Percentiles rank a stretch among this genome's conserved stretches.
phyloP scores from a whole-genome alignment of 1,140 invertebrate species.

The Drosophila elegans region DNA sequence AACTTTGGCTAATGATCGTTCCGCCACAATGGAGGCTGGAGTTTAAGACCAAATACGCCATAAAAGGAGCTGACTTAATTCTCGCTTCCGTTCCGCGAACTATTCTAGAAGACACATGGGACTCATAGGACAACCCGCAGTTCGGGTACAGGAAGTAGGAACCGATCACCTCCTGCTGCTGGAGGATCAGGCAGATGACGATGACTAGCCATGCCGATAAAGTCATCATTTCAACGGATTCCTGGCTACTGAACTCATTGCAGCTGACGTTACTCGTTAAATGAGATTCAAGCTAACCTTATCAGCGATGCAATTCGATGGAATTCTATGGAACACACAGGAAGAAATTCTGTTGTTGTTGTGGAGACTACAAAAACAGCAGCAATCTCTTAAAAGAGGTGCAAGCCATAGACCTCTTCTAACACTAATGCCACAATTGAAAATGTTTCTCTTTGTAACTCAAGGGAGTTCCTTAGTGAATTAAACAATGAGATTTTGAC shows the following conservation, averaged over 20 bases:
- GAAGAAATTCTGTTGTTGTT: neutral
- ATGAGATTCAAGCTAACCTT: neutral
- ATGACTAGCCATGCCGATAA: neutral
- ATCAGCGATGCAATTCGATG: slow-evolving; percentile 1
- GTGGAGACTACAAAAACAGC: too few relatives aligned
- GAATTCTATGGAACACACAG: neutral
- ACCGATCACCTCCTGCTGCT: neutral
- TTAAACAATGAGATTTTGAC: too few relatives aligned
- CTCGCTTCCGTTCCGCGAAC: slow-evolving; percentile 1
- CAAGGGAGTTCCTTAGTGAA: too few relatives aligned
- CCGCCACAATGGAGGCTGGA: neutral
- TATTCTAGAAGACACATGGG: neutral
- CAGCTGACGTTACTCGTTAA: neutral
- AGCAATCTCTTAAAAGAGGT: too few relatives aligned
- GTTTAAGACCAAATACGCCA: slow-evolving; percentile 5
- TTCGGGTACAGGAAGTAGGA: neutral
- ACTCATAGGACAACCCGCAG: neutral
- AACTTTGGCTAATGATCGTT: slow-evolving; percentile 9
- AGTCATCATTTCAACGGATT: neutral
- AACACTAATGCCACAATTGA: too few relatives aligned
- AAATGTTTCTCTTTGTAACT: too few relatives aligned
- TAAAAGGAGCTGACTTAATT: slow-evolving; percentile 18
- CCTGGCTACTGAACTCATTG: neutral
- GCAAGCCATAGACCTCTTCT: too few relatives aligned
- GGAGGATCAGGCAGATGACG: slow-evolving; percentile 2